Percentiles rank a stretch among this genome's conserved stretches.
These are phyloP conservation scores for Mermis nigrescens DNA, from an alignment of 2,888 invertebrate genomes.

Conservation along the genomic window DNA sequence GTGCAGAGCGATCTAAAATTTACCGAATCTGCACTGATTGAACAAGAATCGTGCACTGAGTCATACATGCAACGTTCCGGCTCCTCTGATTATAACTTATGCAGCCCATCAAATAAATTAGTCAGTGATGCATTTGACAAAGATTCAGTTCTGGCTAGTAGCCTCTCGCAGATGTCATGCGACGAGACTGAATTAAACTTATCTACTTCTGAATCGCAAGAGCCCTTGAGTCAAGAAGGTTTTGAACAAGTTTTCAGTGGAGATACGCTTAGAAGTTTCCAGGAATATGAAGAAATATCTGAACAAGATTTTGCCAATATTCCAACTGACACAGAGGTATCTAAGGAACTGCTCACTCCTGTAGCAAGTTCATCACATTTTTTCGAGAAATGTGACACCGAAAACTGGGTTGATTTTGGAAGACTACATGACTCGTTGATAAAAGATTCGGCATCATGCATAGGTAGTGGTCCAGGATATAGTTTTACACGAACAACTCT, in stretches of 20 bases:
- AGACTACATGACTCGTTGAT: no score
- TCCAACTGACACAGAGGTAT: no score
- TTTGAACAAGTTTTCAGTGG: conserved; percentile 22
- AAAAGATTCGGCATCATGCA: background rate
- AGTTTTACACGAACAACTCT: conserved; percentile 27
- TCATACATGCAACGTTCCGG: background rate
- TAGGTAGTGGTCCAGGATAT: background rate
- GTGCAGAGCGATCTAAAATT: background rate
- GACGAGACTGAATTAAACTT: conserved; percentile 20
- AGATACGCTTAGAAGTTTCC: conserved; percentile 25
- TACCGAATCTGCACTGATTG: no score
- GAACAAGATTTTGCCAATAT: conserved; percentile 22
- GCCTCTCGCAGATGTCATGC: conserved; percentile 14
- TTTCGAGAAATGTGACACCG: background rate
- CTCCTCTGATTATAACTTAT: no score
- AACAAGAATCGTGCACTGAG: background rate
- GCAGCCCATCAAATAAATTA: no score
- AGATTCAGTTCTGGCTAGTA: conserved; percentile 13
- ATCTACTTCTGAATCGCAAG: no score
- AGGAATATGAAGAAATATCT: conserved; percentile 13
- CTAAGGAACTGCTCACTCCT: background rate
- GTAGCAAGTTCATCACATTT: background rate
- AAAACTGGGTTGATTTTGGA: no score
- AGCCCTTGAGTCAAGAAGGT: conserved; percentile 20
- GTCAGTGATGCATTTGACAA: background rate